These are phyloP conservation scores for Channa striata DNA, from an alignment of 2,797 vertebrate species.

Conservation along the genomic window DNA sequence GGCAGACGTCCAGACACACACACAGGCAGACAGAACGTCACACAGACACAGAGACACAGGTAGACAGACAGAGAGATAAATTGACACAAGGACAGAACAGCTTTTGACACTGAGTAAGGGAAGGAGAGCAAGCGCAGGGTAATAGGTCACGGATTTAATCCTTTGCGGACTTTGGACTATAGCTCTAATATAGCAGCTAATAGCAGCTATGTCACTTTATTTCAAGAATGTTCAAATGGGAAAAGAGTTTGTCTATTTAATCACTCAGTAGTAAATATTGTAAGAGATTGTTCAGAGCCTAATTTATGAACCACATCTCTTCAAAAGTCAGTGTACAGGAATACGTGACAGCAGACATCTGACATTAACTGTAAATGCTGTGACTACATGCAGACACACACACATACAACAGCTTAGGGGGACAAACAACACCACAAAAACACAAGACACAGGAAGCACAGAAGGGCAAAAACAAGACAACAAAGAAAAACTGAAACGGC, in stretches of 20 bases:
- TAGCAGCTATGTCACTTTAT: constrained; percentile 1
- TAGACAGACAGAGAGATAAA: constrained; percentile 85
- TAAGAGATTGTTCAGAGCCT: neutral
- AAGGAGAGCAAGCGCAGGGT: constrained; percentile 59
- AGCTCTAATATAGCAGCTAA: constrained; percentile 20
- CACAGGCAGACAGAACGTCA: constrained; percentile 64
- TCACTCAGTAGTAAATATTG: too few species aligned
- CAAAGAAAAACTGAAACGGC: constrained; percentile 31
- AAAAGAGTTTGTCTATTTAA: constrained; percentile 4
- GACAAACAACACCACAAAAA: constrained; percentile 47
- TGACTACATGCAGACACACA: constrained; percentile 52
- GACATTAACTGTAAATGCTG: constrained; percentile 40
- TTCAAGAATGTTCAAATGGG: neutral
- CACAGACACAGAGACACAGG: constrained; percentile 75
- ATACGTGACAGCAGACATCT: constrained; percentile 31
- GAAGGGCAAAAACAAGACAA: constrained; percentile 35
- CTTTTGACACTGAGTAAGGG: constrained; percentile 73
- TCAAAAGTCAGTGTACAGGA: constrained; percentile 21
- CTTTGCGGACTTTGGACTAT: constrained; percentile 27
- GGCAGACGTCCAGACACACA: constrained; percentile 71
- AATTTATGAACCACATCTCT: neutral
- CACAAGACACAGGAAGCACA: constrained; percentile 50
- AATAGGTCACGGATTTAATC: constrained; percentile 28
- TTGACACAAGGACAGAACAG: constrained; percentile 80
- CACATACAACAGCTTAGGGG: constrained; percentile 23